Evolutionary conservation across 1,140 invertebrate genomes (phyloP).

Genomic region (Drosophila tsacasi): DNA sequence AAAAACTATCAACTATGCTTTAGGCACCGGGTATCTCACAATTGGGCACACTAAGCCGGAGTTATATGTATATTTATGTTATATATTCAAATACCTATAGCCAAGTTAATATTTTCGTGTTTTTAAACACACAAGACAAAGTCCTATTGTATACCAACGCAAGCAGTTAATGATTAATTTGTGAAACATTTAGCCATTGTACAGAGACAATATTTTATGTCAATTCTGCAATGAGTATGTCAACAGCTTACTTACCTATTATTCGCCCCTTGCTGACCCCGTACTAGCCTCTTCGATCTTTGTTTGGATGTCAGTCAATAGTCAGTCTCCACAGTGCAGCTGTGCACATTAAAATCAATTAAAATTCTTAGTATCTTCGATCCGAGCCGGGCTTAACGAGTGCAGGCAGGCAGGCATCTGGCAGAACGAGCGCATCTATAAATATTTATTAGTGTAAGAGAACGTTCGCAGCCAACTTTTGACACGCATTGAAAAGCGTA

Average conservation of each 20-base stretch:
- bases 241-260: slow-evolving; percentile 65
- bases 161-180: slow-evolving; percentile 53
- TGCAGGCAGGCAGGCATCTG: slow-evolving; percentile 57
- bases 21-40: too few species aligned
- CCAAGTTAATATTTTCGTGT: neutral
- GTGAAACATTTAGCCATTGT: slow-evolving; percentile 52
- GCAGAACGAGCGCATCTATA: slow-evolving; percentile 63
- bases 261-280: slow-evolving; percentile 8
- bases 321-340: slow-evolving; percentile 66
- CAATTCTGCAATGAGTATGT: slow-evolving; percentile 68
- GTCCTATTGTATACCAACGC: slow-evolving; percentile 10
- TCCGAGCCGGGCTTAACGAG: slow-evolving; percentile 62
- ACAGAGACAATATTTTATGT: slow-evolving; percentile 70
- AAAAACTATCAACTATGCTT: too few species aligned
- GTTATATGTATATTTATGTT: too few species aligned
- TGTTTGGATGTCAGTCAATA: slow-evolving; percentile 51
- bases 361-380: slow-evolving; percentile 79
- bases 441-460: slow-evolving; percentile 70
- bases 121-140: slow-evolving; percentile 17
- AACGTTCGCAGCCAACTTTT: slow-evolving; percentile 47
- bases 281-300: slow-evolving; percentile 24
- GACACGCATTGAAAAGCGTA: slow-evolving; percentile 48
- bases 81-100: neutral
- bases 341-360: slow-evolving; percentile 81
- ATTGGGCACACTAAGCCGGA: too few species aligned